These are phyloP conservation scores for Anagyrus pseudococci DNA, from an alignment of 2,888 invertebrate species.

Conservation along the genomic window DNA sequence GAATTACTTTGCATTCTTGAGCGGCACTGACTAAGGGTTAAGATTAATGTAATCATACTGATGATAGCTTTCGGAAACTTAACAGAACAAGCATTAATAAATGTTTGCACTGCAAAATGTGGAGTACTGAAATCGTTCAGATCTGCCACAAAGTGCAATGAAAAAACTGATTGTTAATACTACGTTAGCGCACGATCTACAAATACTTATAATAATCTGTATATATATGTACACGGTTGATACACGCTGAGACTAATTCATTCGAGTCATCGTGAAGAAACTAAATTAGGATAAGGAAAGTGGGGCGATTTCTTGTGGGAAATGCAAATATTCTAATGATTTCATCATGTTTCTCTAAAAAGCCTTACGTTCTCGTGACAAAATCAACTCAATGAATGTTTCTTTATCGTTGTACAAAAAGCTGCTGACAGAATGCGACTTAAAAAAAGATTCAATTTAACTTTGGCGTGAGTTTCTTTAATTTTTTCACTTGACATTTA, in stretches of 20 bases:
- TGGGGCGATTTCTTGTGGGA: not conserved
- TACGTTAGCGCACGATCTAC: conserved; percentile 40
- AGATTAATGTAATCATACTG: conserved; percentile 19
- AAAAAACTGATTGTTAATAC: conserved; percentile 29
- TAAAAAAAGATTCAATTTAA: conserved; percentile 13
- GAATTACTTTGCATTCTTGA: conserved; percentile 18
- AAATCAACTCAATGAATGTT: too few relatives aligned
- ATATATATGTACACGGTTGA: conserved; percentile 45
- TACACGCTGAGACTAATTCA: conserved; percentile 42
- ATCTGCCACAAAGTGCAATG: conserved; percentile 10
- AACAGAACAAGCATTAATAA: conserved; percentile 50
- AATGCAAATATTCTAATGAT: conserved; percentile 10
- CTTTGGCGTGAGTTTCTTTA: conserved; percentile 6
- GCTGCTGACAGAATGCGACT: too few relatives aligned
- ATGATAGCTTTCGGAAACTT: conserved; percentile 46
- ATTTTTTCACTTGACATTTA: conserved; percentile 14
- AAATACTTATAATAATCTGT: conserved; percentile 43
- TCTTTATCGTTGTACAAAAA: too few relatives aligned
- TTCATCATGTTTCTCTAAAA: conserved; percentile 8
- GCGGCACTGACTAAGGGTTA: conserved; percentile 21
- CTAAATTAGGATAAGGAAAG: conserved; percentile 25
- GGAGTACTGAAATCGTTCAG: conserved; percentile 32
- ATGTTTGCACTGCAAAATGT: conserved; percentile 42
- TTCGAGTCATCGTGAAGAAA: conserved; percentile 26
- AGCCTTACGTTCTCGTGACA: not conserved